Conservation (phyloP, 1,140 invertebrate genomes). For the Drosophila lowei region DNA sequence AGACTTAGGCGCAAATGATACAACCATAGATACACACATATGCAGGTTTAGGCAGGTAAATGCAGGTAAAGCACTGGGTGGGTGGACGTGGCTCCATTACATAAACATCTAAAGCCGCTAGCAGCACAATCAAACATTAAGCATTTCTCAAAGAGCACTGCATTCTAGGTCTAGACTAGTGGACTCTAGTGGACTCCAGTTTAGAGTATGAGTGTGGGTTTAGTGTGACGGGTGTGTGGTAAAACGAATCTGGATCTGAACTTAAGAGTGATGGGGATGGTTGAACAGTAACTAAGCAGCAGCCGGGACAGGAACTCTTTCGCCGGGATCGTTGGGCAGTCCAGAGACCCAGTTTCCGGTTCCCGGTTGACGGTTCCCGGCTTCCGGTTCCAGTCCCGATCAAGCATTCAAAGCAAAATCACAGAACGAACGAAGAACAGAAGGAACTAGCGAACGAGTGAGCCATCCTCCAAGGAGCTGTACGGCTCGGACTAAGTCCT, state of each 20-base stretch:
- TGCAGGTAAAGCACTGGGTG: slow-evolving; percentile 31
- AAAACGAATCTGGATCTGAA: background rate
- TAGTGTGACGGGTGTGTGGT: background rate
- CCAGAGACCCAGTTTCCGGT: background rate
- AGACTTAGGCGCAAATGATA: too few relatives aligned
- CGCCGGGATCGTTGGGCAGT: background rate
- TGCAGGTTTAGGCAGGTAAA: slow-evolving; percentile 5
- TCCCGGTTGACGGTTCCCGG: too few relatives aligned
- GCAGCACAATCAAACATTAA: slow-evolving; percentile 44
- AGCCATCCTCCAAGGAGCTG: slow-evolving; percentile 15
- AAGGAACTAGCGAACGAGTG: slow-evolving; percentile 3
- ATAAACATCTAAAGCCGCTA: slow-evolving; percentile 43
- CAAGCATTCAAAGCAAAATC: slow-evolving; percentile 20
- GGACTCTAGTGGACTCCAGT: background rate
- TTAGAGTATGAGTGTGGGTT: slow-evolving; percentile 10
- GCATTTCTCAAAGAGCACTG: slow-evolving; percentile 18
- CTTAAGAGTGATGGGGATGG: slow-evolving; percentile 7
- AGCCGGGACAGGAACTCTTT: background rate
- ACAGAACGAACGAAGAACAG: slow-evolving; percentile 20
- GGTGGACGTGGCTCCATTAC: background rate
- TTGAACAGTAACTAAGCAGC: slow-evolving; percentile 20
- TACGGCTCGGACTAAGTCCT: slow-evolving; percentile 21
- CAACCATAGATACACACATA: background rate
- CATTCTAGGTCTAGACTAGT: background rate
- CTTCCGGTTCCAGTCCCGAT: slow-evolving; percentile 1